Base-by-base conservation (phyloP, 2,113 vertebrate species). In the Rhinoderma darwinii region DNA sequence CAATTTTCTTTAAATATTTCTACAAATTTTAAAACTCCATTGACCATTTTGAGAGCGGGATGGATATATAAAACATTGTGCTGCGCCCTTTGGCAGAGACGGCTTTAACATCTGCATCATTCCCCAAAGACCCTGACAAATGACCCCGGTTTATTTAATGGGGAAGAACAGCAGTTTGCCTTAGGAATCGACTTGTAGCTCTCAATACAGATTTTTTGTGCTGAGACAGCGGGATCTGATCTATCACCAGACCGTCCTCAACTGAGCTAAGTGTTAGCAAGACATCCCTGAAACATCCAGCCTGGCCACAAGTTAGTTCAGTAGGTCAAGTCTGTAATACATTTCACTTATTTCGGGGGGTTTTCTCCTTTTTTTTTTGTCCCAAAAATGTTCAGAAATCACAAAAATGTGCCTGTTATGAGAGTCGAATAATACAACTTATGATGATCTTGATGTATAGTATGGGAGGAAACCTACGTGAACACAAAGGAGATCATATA, bases 221-320 rank as follows among this genome's bases (percentile, higher is more conserved):
- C n/a, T 37, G 59, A 72, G 78, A 82, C 66, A 74, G 85, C 85
- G 68, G 85, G 77, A 35, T 73, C 50, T 44, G 63, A 86, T 86
- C 77, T 80, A 82, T 86, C 85, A 86, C 44, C 63, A 44, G 25
- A 37, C 18, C 85, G 59, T 72, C 77, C 68, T 72, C 63, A 9
- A 61, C 85, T 82, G 27, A 81, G 76, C 78, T 51, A 56, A 81
- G 77, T 56, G 85, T 35, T 44, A 72, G 47, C 32, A 32, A 39
- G 51, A 82, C 80, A 74, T 86, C 14, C 56, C 59, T 82, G 85
- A 32, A 43, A 14, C 50, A 41, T 59, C 63, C 63, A 72, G 22
- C 78, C 78, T 20, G 25, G 25, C 56, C 30, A 63, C 15, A 11
- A 86, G 47, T 14, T n/a, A 39, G 32, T 47, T 72, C 50, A 68